Evolutionary conservation across 2,113 vertebrate species (phyloP).

Genomic region (Chaetorhynchus papuensis): DNA sequence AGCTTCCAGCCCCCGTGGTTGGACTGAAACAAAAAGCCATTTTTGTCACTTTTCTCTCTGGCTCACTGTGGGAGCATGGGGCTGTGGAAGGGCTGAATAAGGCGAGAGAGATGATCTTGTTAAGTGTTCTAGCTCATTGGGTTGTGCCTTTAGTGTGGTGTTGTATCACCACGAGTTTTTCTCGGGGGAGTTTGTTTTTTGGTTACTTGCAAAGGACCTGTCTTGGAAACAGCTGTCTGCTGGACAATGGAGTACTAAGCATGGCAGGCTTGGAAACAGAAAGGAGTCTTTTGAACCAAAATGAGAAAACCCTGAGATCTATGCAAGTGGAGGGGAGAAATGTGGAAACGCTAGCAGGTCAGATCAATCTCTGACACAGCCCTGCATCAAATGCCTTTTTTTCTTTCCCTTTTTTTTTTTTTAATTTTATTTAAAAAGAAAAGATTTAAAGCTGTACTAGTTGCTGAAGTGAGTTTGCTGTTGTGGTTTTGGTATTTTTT

Average conservation of each 20-base stretch:
- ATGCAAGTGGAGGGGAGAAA: not conserved
- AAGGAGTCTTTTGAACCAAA: conserved; percentile 3
- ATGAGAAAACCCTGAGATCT: not conserved
- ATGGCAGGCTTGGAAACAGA: not conserved
- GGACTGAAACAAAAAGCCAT: not conserved
- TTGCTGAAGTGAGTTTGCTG: not conserved
- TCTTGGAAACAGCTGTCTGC: conserved; percentile 25
- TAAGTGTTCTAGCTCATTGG: not conserved
- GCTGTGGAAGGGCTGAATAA: not conserved
- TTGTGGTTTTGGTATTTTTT: not conserved
- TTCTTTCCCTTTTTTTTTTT: not conserved
- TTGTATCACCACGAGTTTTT: not conserved
- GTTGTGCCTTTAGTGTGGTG: not conserved
- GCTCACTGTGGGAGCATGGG: not conserved
- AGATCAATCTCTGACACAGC: not conserved
- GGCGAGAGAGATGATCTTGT: not conserved
- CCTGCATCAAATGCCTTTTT: not conserved
- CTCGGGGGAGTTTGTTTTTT: not conserved
- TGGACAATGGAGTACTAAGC: not conserved
- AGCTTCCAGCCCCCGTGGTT: not conserved
- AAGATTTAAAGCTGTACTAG: not conserved
- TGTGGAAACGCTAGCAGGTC: not conserved
- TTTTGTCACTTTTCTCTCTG: not conserved
- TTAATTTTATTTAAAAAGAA: not conserved
- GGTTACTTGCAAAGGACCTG: not conserved